These are phyloP conservation scores for Halichoeres trimaculatus DNA, from an alignment of 2,113 vertebrate species.

Conservation along the genomic window DNA sequence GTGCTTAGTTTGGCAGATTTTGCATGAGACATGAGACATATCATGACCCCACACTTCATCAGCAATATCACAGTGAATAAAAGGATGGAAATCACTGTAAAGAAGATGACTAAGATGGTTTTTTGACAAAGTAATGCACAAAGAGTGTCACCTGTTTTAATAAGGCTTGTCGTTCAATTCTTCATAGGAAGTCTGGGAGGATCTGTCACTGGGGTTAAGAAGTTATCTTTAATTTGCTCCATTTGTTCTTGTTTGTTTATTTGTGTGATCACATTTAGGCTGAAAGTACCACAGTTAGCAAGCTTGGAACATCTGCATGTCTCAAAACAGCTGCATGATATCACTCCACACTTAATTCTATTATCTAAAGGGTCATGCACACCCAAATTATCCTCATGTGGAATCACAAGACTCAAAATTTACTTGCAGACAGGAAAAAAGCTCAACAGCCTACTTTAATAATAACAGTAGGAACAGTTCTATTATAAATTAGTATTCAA, in stretches of 20 bases:
- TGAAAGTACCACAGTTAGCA: not conserved
- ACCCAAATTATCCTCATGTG: not conserved
- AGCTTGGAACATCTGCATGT: conserved; percentile 11
- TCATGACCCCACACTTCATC: not conserved
- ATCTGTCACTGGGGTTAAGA: not conserved
- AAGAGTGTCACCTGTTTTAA: conserved; percentile 28
- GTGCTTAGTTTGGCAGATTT: conserved; percentile 12
- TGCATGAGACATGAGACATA: conserved; percentile 6
- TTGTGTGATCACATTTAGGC: not conserved
- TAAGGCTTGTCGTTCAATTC: conserved; percentile 35
- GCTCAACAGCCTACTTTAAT: not conserved
- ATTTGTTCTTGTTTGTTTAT: conserved; percentile 5
- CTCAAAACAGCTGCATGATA: not conserved
- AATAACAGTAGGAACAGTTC: not conserved
- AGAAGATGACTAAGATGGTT: conserved; percentile 4
- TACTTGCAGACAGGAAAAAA: not conserved
- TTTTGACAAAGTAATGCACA: conserved; percentile 18
- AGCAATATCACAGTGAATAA: conserved; percentile 24
- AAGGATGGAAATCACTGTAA: not conserved
- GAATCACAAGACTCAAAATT: not conserved
- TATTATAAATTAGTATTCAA: not conserved
- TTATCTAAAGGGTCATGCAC: not conserved
- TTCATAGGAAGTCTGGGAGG: conserved; percentile 17
- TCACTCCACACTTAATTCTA: not conserved
- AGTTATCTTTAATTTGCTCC: conserved; percentile 2